Conservation (phyloP, 2,888 invertebrate species). For the Agrotis segetum region DNA sequence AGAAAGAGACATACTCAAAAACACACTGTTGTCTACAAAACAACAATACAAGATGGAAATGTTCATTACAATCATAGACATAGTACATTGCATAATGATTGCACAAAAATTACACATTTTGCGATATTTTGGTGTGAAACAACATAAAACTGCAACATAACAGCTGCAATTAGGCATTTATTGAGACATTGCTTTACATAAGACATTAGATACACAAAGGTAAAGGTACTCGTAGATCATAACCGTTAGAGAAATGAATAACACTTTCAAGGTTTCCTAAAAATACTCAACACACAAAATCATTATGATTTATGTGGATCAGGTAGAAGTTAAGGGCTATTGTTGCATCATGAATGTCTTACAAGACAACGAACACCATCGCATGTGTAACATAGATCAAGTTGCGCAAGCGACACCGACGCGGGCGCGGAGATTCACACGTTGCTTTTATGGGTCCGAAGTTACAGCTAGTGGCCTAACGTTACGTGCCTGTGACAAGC, state of each 20-base stretch:
- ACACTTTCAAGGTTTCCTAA: constrained; percentile 9
- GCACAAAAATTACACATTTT: constrained; percentile 2
- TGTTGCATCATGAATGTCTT: constrained; percentile 46
- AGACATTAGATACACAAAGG: not conserved
- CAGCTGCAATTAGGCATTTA: not conserved
- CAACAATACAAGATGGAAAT: not conserved
- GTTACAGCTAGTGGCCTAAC: constrained; percentile 40
- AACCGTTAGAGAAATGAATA: constrained; percentile 7
- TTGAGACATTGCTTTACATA: constrained; percentile 21
- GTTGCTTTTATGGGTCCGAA: constrained; percentile 23
- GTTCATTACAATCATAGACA: not conserved
- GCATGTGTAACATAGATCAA: constrained; percentile 29
- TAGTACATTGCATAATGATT: constrained; percentile 4
- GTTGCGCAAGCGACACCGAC: constrained; percentile 36
- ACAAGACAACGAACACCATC: constrained; percentile 39
- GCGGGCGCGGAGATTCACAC: constrained; percentile 40
- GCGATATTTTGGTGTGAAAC: constrained; percentile 2
- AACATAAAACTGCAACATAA: constrained; percentile 11
- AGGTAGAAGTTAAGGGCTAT: constrained; percentile 50
- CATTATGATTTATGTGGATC: constrained; percentile 30
- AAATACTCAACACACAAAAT: not conserved
- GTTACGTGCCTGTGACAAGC: constrained; percentile 44
- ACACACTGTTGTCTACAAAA: not conserved
- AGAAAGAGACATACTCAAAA: not conserved
- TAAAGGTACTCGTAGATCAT: constrained; percentile 7